These are phyloP conservation scores for Vanessa tameamea DNA, from an alignment of 1,140 invertebrate species.

Conservation along the genomic window DNA sequence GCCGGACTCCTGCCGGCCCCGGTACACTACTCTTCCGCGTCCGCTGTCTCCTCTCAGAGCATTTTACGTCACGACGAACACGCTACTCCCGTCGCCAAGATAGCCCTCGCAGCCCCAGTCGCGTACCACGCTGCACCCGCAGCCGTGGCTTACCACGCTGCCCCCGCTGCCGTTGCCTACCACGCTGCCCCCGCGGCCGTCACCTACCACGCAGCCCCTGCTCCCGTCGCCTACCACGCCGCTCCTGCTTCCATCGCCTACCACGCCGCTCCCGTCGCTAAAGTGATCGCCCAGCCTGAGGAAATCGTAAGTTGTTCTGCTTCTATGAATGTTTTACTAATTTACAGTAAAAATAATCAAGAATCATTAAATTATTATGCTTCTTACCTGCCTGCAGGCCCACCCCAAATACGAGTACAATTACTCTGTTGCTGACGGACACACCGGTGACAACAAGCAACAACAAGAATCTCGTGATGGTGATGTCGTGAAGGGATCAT, in stretches of 20 bases:
- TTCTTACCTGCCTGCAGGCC: too few relatives aligned
- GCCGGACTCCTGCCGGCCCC: slow-evolving; percentile 56
- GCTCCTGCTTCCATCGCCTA: slow-evolving; percentile 28
- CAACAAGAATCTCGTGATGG: too few relatives aligned
- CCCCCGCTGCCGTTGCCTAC: slow-evolving; percentile 36
- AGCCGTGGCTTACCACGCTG: slow-evolving; percentile 53
- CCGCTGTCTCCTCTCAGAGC: slow-evolving; percentile 65
- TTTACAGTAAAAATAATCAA: too few relatives aligned
- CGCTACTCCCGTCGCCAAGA: slow-evolving; percentile 47
- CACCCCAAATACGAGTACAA: too few relatives aligned
- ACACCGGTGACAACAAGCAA: too few relatives aligned
- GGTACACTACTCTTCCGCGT: slow-evolving; percentile 53
- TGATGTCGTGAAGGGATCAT: slow-evolving; percentile 81
- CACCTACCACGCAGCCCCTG: slow-evolving; percentile 27
- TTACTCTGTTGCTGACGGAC: too few relatives aligned
- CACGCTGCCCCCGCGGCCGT: slow-evolving; percentile 40
- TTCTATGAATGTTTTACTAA: background rate
- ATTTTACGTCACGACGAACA: slow-evolving; percentile 64
- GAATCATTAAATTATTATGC: background rate
- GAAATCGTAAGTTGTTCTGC: slow-evolving; percentile 49
- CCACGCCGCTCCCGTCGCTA: slow-evolving; percentile 47
- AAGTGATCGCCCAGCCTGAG: slow-evolving; percentile 48
- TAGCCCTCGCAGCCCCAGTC: slow-evolving; percentile 37
- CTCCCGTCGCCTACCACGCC: slow-evolving; percentile 30
- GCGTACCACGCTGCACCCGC: slow-evolving; percentile 53